Percentiles rank a stretch among this genome's conserved stretches.
Conservation (phyloP, 2,797 vertebrate species). For the Anguilla megastoma region DNA sequence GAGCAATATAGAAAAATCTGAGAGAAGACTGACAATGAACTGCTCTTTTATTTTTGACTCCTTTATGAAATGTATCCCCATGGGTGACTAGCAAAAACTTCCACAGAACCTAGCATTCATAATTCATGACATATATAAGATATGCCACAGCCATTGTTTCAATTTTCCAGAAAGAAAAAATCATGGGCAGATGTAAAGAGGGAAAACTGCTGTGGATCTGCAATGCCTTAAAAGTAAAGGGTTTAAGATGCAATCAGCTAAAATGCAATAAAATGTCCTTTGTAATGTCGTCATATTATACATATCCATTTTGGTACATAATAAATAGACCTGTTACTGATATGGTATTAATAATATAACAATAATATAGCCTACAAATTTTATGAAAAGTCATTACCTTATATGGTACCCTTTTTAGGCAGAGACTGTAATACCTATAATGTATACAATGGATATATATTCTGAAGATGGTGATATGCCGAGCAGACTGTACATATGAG, state of each 20-base stretch:
- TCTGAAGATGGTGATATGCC: not conserved
- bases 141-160: slow-evolving; percentile 17
- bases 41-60: not conserved
- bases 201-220: not conserved
- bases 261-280: not conserved
- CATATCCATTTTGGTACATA: not conserved
- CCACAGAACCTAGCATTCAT: slow-evolving; percentile 24
- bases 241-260: not conserved
- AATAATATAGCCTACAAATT: slow-evolving; percentile 4
- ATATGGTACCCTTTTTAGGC: not conserved
- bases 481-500: not conserved
- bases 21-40: not conserved
- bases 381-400: not conserved
- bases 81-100: slow-evolving; percentile 14
- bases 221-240: not conserved
- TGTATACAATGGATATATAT: not conserved
- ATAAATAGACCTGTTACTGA: not conserved
- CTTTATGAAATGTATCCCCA: slow-evolving; percentile 9
- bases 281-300: not conserved
- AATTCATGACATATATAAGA: slow-evolving; percentile 34
- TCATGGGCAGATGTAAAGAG: not conserved
- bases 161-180: not conserved
- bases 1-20: not conserved
- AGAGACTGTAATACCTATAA: not conserved
- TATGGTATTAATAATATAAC: not conserved